These are phyloP conservation scores for Ptychoptera albimana DNA, from an alignment of 2,888 invertebrate species.

Conservation along the genomic window DNA sequence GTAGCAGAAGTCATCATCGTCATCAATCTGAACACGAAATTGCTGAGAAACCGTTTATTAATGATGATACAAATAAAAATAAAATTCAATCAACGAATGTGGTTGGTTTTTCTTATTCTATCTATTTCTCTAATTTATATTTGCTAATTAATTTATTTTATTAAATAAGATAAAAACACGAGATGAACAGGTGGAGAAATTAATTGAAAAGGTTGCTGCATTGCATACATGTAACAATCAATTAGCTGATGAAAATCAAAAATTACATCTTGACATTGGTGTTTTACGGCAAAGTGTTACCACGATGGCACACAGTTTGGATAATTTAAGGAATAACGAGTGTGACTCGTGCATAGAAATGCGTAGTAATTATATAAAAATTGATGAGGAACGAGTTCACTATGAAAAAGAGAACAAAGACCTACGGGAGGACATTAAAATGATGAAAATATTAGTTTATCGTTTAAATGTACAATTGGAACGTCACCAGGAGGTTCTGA, in stretches of 20 bases:
- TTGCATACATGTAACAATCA: conserved; percentile 44
- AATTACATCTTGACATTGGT: conserved; percentile 34
- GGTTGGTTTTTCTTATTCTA: neutral
- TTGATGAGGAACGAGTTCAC: conserved; percentile 14
- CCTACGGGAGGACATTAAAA: conserved; percentile 47
- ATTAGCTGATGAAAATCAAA: conserved; percentile 44
- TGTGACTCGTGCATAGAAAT: conserved; percentile 22
- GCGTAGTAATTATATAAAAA: neutral
- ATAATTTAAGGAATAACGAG: conserved; percentile 27
- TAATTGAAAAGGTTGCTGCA: conserved; percentile 42
- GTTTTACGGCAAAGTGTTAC: conserved; percentile 37
- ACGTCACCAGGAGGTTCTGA: conserved; percentile 45
- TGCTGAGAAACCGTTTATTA: too few relatives aligned
- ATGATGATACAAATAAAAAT: too few relatives aligned
- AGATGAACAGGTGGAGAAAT: conserved; percentile 39
- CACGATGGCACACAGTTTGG: conserved; percentile 29
- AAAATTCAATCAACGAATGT: too few relatives aligned
- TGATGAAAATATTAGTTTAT: conserved; percentile 62
- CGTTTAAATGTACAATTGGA: conserved; percentile 63
- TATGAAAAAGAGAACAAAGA: conserved; percentile 39
- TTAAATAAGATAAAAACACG: conserved; percentile 37
- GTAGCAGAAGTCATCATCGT: neutral
- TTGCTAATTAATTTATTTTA: neutral
- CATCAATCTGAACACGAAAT: too few relatives aligned
- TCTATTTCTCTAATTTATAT: neutral